Conservation (phyloP, 2,113 vertebrate genomes). For the Leuciscus idus region DNA sequence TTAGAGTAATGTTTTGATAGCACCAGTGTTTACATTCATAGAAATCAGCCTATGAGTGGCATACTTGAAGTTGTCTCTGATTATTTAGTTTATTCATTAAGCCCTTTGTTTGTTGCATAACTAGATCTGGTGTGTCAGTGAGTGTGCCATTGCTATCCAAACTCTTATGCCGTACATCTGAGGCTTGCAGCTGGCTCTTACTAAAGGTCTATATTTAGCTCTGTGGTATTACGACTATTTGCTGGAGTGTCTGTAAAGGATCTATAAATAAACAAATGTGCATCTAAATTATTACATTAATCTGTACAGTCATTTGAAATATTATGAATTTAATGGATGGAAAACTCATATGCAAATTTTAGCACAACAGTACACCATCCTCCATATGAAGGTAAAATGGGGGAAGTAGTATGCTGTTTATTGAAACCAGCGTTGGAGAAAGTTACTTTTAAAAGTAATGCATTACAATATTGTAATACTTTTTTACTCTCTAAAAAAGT, state of each 20-base stretch:
- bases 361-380: neutral
- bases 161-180: conserved; percentile 19
- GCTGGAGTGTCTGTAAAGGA: neutral
- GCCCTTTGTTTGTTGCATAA: neutral
- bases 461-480: no score
- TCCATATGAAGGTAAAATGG: neutral
- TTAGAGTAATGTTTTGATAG: neutral
- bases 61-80: neutral
- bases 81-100: neutral
- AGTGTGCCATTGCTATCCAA: conserved; percentile 2
- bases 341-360: neutral
- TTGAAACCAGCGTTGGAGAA: no score
- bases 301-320: neutral
- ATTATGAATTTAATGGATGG: neutral
- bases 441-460: no score
- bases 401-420: no score
- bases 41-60: neutral
- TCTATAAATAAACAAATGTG: neutral
- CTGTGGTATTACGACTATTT: neutral
- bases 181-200: conserved; percentile 25
- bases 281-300: neutral
- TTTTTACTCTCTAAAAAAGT: no score
- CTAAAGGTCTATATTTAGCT: conserved; percentile 44
- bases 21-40: neutral
- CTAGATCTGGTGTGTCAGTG: neutral